Percentiles rank a stretch among this genome's conserved stretches.
These are phyloP conservation scores for Phyllopteryx taeniolatus DNA, from an alignment of 2,113 vertebrate genomes.

Conservation along the genomic window DNA sequence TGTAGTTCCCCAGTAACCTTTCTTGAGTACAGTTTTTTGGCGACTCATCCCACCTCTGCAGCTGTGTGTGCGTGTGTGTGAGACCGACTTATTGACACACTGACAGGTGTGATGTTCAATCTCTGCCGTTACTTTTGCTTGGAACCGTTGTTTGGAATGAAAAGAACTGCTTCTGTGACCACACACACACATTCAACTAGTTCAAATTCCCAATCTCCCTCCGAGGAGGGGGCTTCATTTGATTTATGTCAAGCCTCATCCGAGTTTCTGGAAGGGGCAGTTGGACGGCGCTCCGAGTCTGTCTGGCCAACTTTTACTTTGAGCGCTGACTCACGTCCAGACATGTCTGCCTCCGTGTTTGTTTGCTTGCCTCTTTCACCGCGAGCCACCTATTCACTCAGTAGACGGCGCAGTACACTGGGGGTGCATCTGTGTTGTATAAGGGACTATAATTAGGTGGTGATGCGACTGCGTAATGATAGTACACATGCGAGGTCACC, in stretches of 20 bases:
- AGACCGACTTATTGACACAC: slow-evolving; percentile 33
- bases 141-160: slow-evolving; percentile 30
- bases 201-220: slow-evolving; percentile 15
- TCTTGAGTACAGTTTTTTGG: not conserved
- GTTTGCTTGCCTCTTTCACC: slow-evolving; percentile 25
- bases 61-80: slow-evolving; percentile 15
- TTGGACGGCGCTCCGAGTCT: slow-evolving; percentile 27
- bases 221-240: slow-evolving; percentile 20
- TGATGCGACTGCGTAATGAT: slow-evolving; percentile 68
- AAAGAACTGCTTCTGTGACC: slow-evolving; percentile 40
- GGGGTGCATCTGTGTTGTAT: slow-evolving; percentile 25
- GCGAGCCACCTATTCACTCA: slow-evolving; percentile 27
- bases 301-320: slow-evolving; percentile 48
- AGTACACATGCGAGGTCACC: slow-evolving; percentile 54
- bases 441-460: slow-evolving; percentile 54
- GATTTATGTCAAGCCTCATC: slow-evolving; percentile 48
- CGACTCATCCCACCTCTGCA: not conserved
- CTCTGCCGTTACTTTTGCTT: slow-evolving; percentile 49
- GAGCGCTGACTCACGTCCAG: slow-evolving; percentile 64
- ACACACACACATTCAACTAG: not conserved
- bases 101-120: slow-evolving; percentile 46
- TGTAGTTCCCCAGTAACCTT: too few species aligned
- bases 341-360: slow-evolving; percentile 45
- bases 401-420: slow-evolving; percentile 30
- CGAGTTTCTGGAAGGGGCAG: slow-evolving; percentile 43